Conservation (phyloP, 2,888 invertebrate genomes). For the Drosophila subsilvestris region DNA sequence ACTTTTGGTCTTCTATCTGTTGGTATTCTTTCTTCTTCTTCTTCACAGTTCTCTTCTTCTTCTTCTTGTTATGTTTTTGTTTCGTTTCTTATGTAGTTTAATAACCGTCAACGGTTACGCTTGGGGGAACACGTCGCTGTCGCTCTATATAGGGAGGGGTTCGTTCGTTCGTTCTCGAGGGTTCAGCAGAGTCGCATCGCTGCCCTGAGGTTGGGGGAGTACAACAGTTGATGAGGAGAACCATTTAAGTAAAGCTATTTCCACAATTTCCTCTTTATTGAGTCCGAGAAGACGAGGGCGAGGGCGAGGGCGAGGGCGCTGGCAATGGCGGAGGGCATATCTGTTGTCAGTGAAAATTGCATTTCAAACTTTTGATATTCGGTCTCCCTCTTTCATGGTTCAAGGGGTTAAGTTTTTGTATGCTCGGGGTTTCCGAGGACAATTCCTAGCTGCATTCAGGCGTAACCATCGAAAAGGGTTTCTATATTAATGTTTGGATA, state of each 20-base stretch:
- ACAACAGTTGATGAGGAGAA: slow-evolving; percentile 6
- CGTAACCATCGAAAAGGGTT: slow-evolving; percentile 41
- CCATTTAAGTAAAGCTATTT: slow-evolving; percentile 46
- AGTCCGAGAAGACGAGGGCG: slow-evolving; percentile 3
- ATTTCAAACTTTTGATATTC: slow-evolving; percentile 36
- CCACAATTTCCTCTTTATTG: slow-evolving; percentile 31
- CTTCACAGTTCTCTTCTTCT: background rate
- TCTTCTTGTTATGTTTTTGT: slow-evolving; percentile 22
- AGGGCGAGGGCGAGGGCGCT: slow-evolving; percentile 13
- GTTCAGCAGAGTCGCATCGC: background rate
- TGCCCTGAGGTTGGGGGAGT: slow-evolving; percentile 1
- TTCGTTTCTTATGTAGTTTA: slow-evolving; percentile 60
- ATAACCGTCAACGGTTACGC: slow-evolving; percentile 80
- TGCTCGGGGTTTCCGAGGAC: slow-evolving; percentile 12
- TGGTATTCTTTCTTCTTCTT: slow-evolving; percentile 32
- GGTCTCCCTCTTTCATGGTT: slow-evolving; percentile 22
- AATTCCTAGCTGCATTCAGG: slow-evolving; percentile 43
- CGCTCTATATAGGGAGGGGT: slow-evolving; percentile 16
- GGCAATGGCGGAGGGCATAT: slow-evolving; percentile 35
- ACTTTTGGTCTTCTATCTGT: slow-evolving; percentile 50
- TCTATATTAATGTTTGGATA: slow-evolving; percentile 38
- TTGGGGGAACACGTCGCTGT: slow-evolving; percentile 61
- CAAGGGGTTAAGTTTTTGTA: slow-evolving; percentile 7
- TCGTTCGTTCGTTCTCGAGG: background rate
- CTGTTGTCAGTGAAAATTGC: slow-evolving; percentile 49